Base-by-base conservation (phyloP, 2,797 vertebrate genomes). In the Myotis planiceps region DNA sequence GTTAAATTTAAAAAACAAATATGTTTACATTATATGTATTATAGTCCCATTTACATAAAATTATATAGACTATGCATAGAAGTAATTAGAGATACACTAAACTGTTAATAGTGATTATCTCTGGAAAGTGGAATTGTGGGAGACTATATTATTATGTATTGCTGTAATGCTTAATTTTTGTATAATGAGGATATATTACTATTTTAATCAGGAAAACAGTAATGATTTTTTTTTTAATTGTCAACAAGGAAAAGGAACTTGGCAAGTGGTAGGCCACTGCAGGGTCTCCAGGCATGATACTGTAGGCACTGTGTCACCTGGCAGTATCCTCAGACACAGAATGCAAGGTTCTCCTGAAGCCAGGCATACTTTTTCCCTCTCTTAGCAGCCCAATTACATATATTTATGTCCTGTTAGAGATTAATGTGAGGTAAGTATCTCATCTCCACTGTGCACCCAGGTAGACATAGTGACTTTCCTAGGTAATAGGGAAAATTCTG, bases 1-100 rank as follows among this genome's bases (percentile, higher is more conserved):
- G 88, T 60, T 65, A 89, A 92, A 83, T 88, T 92, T 27, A 34
- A 80, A 97, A 93, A 86, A 45, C n/a, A 84, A 97, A 37, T 23
- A 83, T 53, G 12, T 76, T 76, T 51, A 53, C 14, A 79, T 53
- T 21, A 19, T 58, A 2, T 58, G 32, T 69, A 74, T 58, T 19
- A 66, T 15, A 93, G 65, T 72, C 10, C 14, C 16, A 88, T 58
- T 80, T 76, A 39, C 71, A 86, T 83, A 90, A 92, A 96, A 14
- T 86, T 83, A 94, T 5, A 87, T 6, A 81, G 58, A 88, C 23
- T 65, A 75, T 37, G 18, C 34, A 92, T 2, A 88, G 65, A 80
- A 96, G 92, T 51, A 90, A 83, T 5, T 83, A 39, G 65, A 76
- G 39, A 78, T 58, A 55, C 13, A 63, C 5, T 39, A 89, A 94